phyloP scores from a whole-genome alignment of 2,797 vertebrate genomes.

The Ceyx erithaca region DNA sequence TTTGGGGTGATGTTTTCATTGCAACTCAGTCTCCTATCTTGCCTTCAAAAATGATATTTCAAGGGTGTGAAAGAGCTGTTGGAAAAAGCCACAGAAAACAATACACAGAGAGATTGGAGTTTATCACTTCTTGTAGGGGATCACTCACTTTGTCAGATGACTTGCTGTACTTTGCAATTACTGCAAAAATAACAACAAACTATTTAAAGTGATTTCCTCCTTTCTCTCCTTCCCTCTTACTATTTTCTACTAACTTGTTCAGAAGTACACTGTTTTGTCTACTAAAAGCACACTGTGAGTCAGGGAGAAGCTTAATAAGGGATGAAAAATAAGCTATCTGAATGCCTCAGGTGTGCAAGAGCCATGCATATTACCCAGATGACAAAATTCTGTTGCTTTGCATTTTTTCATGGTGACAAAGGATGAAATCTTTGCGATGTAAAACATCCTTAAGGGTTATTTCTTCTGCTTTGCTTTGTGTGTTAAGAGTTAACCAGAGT shows the following conservation, averaged over 20 bases:
- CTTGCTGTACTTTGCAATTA: slow-evolving; percentile 59
- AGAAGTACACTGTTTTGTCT: background rate
- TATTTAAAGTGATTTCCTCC: slow-evolving; percentile 46
- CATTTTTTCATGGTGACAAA: background rate
- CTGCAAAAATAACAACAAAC: slow-evolving; percentile 67
- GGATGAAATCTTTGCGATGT: background rate
- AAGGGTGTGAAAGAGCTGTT: slow-evolving; percentile 63
- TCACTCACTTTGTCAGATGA: slow-evolving; percentile 64
- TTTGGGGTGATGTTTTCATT: slow-evolving; percentile 47
- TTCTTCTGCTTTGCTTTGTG: background rate
- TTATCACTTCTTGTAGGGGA: slow-evolving; percentile 36
- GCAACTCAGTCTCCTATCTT: slow-evolving; percentile 52
- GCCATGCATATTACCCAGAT: background rate
- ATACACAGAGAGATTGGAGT: background rate
- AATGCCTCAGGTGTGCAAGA: background rate
- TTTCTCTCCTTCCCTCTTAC: background rate
- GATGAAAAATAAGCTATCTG: background rate
- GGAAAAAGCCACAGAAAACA: slow-evolving; percentile 62
- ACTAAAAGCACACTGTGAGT: background rate
- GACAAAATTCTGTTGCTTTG: background rate
- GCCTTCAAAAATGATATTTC: slow-evolving; percentile 65
- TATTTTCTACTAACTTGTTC: background rate
- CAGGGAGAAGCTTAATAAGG: background rate
- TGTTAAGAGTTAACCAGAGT: background rate
- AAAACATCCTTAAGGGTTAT: background rate